Evolutionary conservation across 2,888 invertebrate species (phyloP).

Genomic region (Arrhopalites spinosus): DNA sequence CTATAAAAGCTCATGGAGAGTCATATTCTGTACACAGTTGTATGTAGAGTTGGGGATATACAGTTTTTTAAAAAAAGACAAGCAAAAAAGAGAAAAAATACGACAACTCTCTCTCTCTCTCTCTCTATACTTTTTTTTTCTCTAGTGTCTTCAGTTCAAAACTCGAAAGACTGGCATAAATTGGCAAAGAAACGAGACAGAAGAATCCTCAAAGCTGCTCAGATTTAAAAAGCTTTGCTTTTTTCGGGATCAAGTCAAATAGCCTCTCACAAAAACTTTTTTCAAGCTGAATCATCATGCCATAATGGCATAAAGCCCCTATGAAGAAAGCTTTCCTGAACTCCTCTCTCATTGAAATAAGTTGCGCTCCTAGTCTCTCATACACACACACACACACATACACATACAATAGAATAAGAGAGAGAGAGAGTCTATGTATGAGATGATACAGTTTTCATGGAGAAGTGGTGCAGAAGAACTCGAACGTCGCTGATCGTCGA

Average conservation of each 20-base stretch:
- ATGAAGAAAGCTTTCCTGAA: neutral
- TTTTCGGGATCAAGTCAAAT: constrained; percentile 52
- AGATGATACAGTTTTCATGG: constrained; percentile 41
- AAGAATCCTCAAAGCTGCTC: constrained; percentile 54
- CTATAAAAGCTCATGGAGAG: neutral
- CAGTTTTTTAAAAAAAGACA: neutral
- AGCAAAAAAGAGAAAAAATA: neutral
- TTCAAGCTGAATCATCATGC: neutral
- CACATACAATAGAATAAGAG: no score
- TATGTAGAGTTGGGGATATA: neutral
- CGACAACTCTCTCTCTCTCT: constrained; percentile 3
- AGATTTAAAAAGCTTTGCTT: constrained; percentile 56
- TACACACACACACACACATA: no score
- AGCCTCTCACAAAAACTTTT: constrained; percentile 28
- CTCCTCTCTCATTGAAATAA: neutral
- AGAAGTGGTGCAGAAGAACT: constrained; percentile 30
- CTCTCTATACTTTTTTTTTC: neutral
- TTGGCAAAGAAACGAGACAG: constrained; percentile 54
- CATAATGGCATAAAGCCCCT: neutral
- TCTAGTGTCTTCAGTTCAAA: constrained; percentile 24
- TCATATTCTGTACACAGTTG: neutral
- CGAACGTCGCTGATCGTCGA: constrained; percentile 32
- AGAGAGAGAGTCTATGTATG: constrained; percentile 19
- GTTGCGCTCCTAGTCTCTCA: no score
- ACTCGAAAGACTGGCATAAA: constrained; percentile 47